Evolutionary conservation across 53 echinoderm and acorn worm genomes (phyloP).

Genomic region (Echinarachnius parma): DNA sequence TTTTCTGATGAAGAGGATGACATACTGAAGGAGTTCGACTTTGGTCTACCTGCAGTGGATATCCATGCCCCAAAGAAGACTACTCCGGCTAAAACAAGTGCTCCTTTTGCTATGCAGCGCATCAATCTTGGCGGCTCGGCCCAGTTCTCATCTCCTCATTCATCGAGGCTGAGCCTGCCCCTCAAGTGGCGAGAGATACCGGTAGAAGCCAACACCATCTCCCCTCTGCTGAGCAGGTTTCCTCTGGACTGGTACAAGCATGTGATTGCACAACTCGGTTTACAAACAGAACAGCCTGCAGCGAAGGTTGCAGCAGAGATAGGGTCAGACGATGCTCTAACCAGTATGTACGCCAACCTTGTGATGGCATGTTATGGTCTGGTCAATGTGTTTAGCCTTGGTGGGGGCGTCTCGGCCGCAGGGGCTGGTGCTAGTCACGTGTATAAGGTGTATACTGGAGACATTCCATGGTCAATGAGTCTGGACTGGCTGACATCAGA

Average conservation of each 20-base stretch:
- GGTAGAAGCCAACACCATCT: conserved; percentile 54
- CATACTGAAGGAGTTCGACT: conserved; percentile 74
- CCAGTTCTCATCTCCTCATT: conserved; percentile 81
- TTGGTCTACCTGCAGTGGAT: conserved; percentile 77
- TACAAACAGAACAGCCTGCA: conserved; percentile 33
- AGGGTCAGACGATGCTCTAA: conserved; percentile 69
- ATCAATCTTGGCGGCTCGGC: conserved; percentile 74
- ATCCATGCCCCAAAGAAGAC: conserved; percentile 34
- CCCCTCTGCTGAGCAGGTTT: conserved; percentile 61
- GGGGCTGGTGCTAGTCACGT: conserved; percentile 80
- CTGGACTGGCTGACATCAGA: conserved; percentile 88
- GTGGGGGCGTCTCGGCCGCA: conserved; percentile 51
- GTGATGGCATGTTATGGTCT: conserved; percentile 80
- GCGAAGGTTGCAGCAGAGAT: conserved; percentile 67
- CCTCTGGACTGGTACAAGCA: conserved; percentile 87
- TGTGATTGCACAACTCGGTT: conserved; percentile 61
- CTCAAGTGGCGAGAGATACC: conserved; percentile 97
- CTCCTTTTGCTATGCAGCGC: conserved; percentile 39
- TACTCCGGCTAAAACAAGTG: conserved; percentile 5
- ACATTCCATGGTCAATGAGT: conserved; percentile 84
- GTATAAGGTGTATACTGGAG: conserved; percentile 82
- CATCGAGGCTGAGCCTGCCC: conserved; percentile 90
- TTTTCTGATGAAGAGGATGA: conserved; percentile 74
- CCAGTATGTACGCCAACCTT: conserved; percentile 82
- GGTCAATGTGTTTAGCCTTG: conserved; percentile 63